Evolutionary conservation across 1,140 invertebrate genomes (phyloP), one percentile per base, ranked within the genome.

Genomic region (Drosophila pachea): DNA sequence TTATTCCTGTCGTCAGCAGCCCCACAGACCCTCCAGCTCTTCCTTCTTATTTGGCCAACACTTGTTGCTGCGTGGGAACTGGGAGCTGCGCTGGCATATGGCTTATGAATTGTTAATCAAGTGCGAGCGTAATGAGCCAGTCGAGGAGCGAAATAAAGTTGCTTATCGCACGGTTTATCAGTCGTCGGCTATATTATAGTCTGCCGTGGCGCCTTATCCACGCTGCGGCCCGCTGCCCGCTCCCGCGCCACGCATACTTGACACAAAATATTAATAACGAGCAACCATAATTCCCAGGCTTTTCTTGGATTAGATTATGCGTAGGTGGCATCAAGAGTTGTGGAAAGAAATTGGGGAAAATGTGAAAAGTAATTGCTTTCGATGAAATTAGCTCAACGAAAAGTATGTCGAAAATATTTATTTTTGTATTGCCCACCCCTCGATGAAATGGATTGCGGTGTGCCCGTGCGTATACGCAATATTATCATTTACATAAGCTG

Each of bases 101-200:
- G 56, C 70, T 77, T 67, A 64, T 68, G 78, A 68, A 82, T 82
- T 68, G 59, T 66, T 60, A 71, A 82, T 82, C 56, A 50, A 63
- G 56, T 61, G 66, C 14, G 53, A 7, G 22, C 50, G 62, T 81
- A 81, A 82, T 82, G 74, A 82, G 78, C 61, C 74, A 74, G 43
- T 38, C 71, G 58, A 54, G 45, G 5, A 36, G 12, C 12, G 16
- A 55, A 55, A 56, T 36, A 65, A 81, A 77, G 63, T 63, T 69
- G 68, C 78, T 83, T 82, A 77, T 82, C 78, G 49, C 38, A 50
- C 38, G 45, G 11, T 74, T 74, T 82, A 83, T 81, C 70, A 68
- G 49, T 52, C 76, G 73, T 71, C 68, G 63, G n/a, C 22, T 22
- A 22, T 22, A 22, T 22, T 60, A 54, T 50, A 63, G 48, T 54